phyloP scores from a whole-genome alignment of 2,113 vertebrate genomes.

The Serilophus lunatus region DNA sequence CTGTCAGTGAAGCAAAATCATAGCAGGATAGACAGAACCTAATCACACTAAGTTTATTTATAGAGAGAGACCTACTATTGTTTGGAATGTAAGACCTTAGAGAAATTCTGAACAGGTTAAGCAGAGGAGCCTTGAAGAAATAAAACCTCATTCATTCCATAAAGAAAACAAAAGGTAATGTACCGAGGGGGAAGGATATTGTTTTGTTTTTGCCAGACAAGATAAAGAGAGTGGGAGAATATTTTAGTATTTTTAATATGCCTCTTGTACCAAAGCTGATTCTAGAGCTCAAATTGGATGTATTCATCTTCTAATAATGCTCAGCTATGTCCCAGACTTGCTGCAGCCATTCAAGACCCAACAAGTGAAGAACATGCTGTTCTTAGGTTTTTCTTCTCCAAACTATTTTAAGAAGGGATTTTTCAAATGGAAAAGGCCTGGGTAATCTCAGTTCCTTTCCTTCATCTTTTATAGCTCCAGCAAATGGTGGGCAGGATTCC shows the following conservation, averaged over 20 bases:
- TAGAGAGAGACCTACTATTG: background rate
- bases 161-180: background rate
- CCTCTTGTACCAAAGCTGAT: background rate
- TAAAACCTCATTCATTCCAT: background rate
- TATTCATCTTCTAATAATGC: background rate
- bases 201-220: background rate
- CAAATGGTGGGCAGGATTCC: background rate
- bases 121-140: background rate
- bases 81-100: background rate
- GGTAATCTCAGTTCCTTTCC: slow-evolving; percentile 10
- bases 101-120: background rate
- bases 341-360: background rate
- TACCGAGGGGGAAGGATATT: background rate
- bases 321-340: background rate
- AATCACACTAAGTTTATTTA: background rate
- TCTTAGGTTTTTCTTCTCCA: slow-evolving; percentile 7
- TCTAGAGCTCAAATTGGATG: background rate
- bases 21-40: background rate
- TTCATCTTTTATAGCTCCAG: slow-evolving; percentile 21
- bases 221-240: background rate
- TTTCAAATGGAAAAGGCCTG: slow-evolving; percentile 46
- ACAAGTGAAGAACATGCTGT: slow-evolving; percentile 13
- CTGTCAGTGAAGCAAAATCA: background rate
- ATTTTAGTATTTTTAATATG: background rate
- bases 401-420: slow-evolving; percentile 34